Evolutionary conservation across 2,888 invertebrate genomes (phyloP), one percentile per base, ranked within the genome.

Genomic region (Parnassius mnemosyne): DNA sequence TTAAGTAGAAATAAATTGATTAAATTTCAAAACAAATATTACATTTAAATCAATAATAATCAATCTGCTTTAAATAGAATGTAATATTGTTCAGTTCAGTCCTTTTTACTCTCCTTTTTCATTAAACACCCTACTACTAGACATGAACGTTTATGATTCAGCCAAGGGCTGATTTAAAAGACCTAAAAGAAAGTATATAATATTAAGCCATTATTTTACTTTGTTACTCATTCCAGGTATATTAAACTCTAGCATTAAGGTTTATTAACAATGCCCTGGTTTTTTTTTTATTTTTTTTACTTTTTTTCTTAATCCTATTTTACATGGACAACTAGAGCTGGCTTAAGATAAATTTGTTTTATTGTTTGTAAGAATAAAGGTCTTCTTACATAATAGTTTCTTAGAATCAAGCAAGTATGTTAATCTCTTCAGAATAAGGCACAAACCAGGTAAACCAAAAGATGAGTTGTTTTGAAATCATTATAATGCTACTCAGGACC

Each of bases 301-400:
- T 58, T 42, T 55, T 55, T 50, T 34, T 41, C 49, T 54, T 62
- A 10, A 62, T 62, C 57, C 54, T 49, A 54, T 57, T 54, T 57
- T 47, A 43, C 44, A 43, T 44, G 11, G 49, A 0, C 34, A 41
- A 55, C 46, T 20, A 51, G 58, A 56, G 55, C 56, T 56, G 20
- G 41, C 46, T 41, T 11, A 9, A 46, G 7, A 20, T 55, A 56
- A 53, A 12, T 41, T 47, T 25, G 10, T 49, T 57, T n/a, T 46
- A 46, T 63, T 59, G 54, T 61, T 47, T 55, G 50, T n/a, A n/a
- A 20, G 9, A 43, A 59, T 41, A 46, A 41, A 49, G 41, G n/a
- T 13, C 44, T n/a, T 9, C 44, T n/a, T 9, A 9, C 11, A 12
- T 50, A 25, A 20, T 11, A 50, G 43, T 42, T 57, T 58, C 62